phyloP scores from a whole-genome alignment of 2,888 invertebrate species.

The Xylocampa areola region DNA sequence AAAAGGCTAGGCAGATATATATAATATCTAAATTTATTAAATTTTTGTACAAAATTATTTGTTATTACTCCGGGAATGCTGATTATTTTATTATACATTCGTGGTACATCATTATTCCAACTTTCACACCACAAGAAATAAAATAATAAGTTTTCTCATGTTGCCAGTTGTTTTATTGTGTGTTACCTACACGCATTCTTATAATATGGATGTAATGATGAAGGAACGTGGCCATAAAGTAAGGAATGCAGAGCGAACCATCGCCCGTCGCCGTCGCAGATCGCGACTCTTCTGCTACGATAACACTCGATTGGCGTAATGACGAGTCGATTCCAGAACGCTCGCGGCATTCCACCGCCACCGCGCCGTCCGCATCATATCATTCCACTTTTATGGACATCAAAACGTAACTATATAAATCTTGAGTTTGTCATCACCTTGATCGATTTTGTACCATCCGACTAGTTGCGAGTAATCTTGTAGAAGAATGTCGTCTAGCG shows the following conservation, averaged over 20 bases:
- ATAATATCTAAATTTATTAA: too few relatives aligned
- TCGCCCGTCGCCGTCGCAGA: slow-evolving; percentile 37
- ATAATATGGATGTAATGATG: slow-evolving; percentile 40
- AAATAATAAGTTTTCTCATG: slow-evolving; percentile 2
- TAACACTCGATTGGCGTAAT: slow-evolving; percentile 56
- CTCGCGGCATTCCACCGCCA: slow-evolving; percentile 58
- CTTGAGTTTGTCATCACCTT: slow-evolving; percentile 54
- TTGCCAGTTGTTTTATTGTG: slow-evolving; percentile 14
- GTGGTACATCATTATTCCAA: background rate
- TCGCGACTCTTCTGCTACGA: slow-evolving; percentile 47
- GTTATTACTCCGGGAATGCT: background rate
- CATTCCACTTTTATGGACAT: slow-evolving; percentile 65
- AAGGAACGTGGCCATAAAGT: slow-evolving; percentile 54
- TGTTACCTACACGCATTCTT: slow-evolving; percentile 28
- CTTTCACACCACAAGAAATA: slow-evolving; percentile 5
- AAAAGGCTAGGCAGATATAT: too few relatives aligned
- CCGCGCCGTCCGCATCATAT: slow-evolving; percentile 46
- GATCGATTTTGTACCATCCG: slow-evolving; percentile 51
- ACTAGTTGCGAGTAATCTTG: slow-evolving; percentile 45
- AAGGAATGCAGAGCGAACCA: slow-evolving; percentile 64
- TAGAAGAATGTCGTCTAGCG: slow-evolving; percentile 57
- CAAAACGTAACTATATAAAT: slow-evolving; percentile 50
- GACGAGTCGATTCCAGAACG: slow-evolving; percentile 56
- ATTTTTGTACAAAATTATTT: background rate
- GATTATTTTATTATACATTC: background rate